Conservation (phyloP, 2,888 invertebrate genomes). For the Stictocephala bisonia region DNA sequence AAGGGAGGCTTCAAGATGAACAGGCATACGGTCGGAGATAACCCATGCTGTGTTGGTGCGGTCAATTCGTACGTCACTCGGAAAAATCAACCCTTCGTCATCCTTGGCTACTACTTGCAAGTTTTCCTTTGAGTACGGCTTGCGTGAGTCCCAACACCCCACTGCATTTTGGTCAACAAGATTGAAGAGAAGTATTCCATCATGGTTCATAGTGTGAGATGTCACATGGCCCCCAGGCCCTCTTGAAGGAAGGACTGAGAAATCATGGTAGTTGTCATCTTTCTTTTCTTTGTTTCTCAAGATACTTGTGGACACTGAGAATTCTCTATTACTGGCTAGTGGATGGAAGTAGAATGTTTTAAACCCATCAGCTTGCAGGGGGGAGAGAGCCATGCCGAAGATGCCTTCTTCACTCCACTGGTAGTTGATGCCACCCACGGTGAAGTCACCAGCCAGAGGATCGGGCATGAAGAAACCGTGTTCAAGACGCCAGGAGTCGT, state of each 20-base stretch:
- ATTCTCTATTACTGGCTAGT: conserved; percentile 81
- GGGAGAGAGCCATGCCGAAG: conserved; percentile 81
- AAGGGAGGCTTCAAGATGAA: conserved; percentile 75
- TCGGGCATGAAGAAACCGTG: conserved; percentile 87
- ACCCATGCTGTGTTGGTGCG: conserved; percentile 71
- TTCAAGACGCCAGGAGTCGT: conserved; percentile 82
- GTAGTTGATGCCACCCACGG: conserved; percentile 73
- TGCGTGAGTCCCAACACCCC: conserved; percentile 82
- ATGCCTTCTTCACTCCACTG: conserved; percentile 88
- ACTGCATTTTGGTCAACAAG: conserved; percentile 84
- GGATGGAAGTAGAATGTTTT: conserved; percentile 83
- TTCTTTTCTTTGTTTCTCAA: conserved; percentile 73
- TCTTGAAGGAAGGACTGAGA: conserved; percentile 65
- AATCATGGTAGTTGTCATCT: conserved; percentile 73
- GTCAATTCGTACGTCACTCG: conserved; percentile 79
- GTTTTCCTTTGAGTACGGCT: conserved; percentile 67
- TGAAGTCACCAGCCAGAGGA: conserved; percentile 68
- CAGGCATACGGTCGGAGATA: conserved; percentile 84
- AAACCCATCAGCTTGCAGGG: conserved; percentile 74
- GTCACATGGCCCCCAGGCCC: conserved; percentile 78
- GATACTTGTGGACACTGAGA: conserved; percentile 80
- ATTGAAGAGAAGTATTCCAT: conserved; percentile 79
- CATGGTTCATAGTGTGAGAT: conserved; percentile 68
- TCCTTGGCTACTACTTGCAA: conserved; percentile 79
- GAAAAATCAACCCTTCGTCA: conserved; percentile 80